phyloP scores from a whole-genome alignment of 1,140 invertebrate species.

The Nasonia vitripennis region DNA sequence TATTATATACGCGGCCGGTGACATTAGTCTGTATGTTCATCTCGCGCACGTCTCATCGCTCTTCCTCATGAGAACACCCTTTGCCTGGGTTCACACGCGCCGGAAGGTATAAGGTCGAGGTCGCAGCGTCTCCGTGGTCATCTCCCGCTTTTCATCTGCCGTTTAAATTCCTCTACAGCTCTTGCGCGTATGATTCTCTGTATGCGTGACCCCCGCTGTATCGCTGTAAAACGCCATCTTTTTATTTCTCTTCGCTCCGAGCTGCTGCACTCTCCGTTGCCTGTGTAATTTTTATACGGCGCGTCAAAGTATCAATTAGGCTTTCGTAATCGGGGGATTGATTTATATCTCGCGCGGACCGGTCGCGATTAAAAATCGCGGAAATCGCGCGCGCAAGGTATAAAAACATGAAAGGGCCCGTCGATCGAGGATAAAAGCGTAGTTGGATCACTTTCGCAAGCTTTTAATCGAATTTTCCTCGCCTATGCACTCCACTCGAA shows the following conservation, averaged over 20 bases:
- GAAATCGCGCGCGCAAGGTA: too few species aligned
- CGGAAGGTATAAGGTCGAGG: conserved; percentile 5
- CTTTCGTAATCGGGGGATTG: too few species aligned
- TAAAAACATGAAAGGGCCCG: not conserved
- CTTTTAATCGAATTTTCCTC: not conserved
- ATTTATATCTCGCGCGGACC: too few species aligned
- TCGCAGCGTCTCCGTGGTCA: not conserved
- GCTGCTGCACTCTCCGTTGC: too few species aligned
- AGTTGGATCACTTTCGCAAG: too few species aligned
- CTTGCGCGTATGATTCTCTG: too few species aligned
- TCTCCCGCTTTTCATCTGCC: not conserved
- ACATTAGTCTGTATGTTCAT: conserved; percentile 1
- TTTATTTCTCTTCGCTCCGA: too few species aligned
- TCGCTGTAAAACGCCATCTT: too few species aligned
- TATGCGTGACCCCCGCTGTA: not conserved
- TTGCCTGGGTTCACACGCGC: conserved; percentile 30
- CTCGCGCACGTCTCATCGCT: conserved; percentile 7
- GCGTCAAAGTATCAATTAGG: too few species aligned
- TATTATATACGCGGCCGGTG: conserved; percentile 13
- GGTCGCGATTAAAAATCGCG: too few species aligned
- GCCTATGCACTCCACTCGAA: not conserved
- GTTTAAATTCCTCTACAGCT: not conserved
- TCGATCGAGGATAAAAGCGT: not conserved
- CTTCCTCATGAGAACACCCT: conserved; percentile 37
- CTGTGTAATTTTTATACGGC: too few species aligned